phyloP scores from a whole-genome alignment of 1,140 invertebrate genomes.

The Habropoda laboriosa region DNA sequence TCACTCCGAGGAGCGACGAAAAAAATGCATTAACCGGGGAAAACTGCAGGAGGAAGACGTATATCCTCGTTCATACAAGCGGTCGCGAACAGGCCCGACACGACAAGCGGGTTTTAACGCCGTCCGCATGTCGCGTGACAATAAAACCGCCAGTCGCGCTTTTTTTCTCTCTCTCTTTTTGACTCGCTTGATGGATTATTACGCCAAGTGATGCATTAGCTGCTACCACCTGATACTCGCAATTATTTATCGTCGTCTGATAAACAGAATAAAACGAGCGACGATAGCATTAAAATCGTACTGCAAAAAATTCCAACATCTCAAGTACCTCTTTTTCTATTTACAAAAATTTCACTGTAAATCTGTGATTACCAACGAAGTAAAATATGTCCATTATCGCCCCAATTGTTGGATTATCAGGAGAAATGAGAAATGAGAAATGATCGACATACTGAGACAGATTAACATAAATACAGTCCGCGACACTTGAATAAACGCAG shows the following conservation, averaged over 20 bases:
- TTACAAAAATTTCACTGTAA: too few species aligned
- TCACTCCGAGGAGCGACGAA: neutral
- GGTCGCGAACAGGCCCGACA: neutral
- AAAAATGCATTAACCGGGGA: neutral
- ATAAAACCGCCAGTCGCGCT: conserved; percentile 17
- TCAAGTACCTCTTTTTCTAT: neutral
- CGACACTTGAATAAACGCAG: too few species aligned
- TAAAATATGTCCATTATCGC: too few species aligned
- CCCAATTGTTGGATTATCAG: too few species aligned
- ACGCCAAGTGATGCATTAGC: conserved; percentile 27
- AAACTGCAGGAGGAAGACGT: neutral
- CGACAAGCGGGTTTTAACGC: conserved; percentile 9
- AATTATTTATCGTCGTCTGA: neutral
- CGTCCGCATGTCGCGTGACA: conserved; percentile 35
- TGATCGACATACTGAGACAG: too few species aligned
- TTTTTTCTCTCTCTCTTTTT: neutral
- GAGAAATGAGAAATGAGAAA: too few species aligned
- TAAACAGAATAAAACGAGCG: neutral
- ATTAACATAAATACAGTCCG: too few species aligned
- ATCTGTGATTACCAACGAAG: too few species aligned
- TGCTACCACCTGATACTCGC: neutral
- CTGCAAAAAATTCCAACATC: neutral
- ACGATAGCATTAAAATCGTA: too few species aligned
- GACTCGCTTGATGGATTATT: conserved; percentile 35
- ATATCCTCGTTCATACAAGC: conserved; percentile 1